phyloP scores from a whole-genome alignment of 2,113 vertebrate species.

The Passerina amoena region DNA sequence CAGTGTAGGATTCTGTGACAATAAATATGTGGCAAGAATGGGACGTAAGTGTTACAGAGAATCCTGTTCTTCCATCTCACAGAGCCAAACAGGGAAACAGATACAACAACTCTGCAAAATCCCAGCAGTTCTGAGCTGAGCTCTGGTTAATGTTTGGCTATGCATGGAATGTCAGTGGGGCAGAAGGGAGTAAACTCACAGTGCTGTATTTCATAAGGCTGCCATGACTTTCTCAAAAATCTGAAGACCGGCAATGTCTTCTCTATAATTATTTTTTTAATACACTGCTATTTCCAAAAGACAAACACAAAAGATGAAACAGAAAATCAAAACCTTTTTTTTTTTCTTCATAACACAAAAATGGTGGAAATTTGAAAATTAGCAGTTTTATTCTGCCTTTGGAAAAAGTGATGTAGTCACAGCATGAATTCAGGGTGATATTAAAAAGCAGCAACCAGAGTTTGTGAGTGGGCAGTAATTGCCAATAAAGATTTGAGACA shows the following conservation, averaged over 20 bases:
- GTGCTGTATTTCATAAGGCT: not conserved
- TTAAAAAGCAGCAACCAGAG: not conserved
- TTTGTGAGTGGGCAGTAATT: not conserved
- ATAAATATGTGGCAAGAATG: not conserved
- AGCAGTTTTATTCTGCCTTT: not conserved
- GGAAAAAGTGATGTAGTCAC: not conserved
- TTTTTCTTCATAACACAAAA: not conserved
- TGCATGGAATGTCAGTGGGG: not conserved
- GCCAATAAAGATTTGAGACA: not conserved
- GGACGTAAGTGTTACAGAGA: not conserved
- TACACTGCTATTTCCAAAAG: not conserved
- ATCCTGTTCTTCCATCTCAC: not conserved
- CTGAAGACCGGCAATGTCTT: not conserved
- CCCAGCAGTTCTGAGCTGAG: not conserved
- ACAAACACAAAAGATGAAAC: not conserved
- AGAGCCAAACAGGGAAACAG: not conserved
- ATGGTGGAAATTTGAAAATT: not conserved
- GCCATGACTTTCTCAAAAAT: not conserved
- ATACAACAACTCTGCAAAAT: not conserved
- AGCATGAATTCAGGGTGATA: not conserved
- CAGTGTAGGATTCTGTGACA: not conserved
- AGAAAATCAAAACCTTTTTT: not conserved
- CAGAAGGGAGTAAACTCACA: not conserved
- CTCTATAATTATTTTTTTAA: not conserved
- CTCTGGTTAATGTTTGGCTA: slow-evolving; percentile 16